Conservation (phyloP, 2,113 vertebrate genomes). For the Glareola pratincola region DNA sequence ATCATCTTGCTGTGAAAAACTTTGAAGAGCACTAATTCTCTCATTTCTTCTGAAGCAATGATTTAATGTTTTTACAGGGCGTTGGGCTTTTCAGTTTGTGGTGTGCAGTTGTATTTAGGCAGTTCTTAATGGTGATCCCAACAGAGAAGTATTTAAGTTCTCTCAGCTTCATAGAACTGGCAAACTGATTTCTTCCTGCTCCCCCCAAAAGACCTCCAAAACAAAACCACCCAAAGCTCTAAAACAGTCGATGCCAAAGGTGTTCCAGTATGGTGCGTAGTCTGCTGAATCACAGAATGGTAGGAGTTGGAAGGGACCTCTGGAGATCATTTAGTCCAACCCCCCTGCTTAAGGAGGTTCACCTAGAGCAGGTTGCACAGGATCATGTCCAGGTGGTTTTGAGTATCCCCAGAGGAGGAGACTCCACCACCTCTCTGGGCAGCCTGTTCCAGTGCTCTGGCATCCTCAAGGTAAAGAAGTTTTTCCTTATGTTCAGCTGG, state of each 20-base stretch:
- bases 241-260: fast-evolving
- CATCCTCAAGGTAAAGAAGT: background rate
- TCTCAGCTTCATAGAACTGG: background rate
- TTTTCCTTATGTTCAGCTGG: background rate
- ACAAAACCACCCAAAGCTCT: background rate
- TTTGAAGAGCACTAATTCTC: background rate
- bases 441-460: background rate
- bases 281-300: background rate
- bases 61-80: background rate
- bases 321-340: background rate
- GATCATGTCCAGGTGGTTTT: background rate
- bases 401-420: background rate
- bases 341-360: background rate
- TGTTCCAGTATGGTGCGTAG: background rate
- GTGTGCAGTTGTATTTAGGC: background rate
- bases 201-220: background rate
- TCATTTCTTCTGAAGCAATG: background rate
- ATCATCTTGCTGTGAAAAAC: background rate
- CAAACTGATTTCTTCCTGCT: background rate
- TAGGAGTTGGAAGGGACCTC: background rate
- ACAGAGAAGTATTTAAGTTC: background rate
- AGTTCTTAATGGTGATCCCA: background rate
- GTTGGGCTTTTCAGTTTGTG: background rate
- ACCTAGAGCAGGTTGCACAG: background rate
- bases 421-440: background rate